A percentile compares a stretch with the other conserved stretches of the same genome.
Conservation (phyloP, 2,888 invertebrate genomes). For the Tetropium fuscum region DNA sequence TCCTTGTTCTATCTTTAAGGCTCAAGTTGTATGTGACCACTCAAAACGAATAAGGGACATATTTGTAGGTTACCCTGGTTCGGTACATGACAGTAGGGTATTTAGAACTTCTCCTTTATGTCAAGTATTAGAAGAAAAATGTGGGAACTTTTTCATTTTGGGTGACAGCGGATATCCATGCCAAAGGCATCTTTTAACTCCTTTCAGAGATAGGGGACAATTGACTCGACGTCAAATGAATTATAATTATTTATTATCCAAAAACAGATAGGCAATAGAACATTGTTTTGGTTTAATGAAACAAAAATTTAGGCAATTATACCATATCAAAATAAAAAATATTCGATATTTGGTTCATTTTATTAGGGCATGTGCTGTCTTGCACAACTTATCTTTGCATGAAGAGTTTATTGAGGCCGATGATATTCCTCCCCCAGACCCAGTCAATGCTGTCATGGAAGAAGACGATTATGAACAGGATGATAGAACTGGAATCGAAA, state of each 20-base stretch:
- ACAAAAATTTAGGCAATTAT: conserved; percentile 26
- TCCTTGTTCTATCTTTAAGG: too few relatives aligned
- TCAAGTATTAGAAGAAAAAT: conserved; percentile 12
- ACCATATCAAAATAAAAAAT: conserved; percentile 24
- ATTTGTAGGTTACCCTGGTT: conserved; percentile 16
- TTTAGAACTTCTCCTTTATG: conserved; percentile 7
- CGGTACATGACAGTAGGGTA: conserved; percentile 13
- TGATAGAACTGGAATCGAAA: too few relatives aligned
- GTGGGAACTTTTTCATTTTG: conserved; percentile 4
- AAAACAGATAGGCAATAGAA: conserved; percentile 24
- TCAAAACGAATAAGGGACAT: conserved; percentile 4
- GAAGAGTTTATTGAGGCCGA: conserved; percentile 25
- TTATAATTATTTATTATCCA: conserved; percentile 19
- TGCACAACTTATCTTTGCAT: conserved; percentile 21
- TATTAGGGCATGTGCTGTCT: conserved; percentile 28
- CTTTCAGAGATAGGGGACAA: conserved; percentile 15
- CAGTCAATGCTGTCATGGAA: too few relatives aligned
- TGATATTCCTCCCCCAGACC: too few relatives aligned
- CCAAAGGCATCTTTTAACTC: conserved; percentile 4
- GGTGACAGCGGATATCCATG: conserved; percentile 23
- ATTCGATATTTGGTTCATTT: conserved; percentile 24
- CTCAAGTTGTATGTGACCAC: too few relatives aligned
- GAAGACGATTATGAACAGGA: too few relatives aligned
- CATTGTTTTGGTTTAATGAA: conserved; percentile 27
- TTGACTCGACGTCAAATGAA: conserved; percentile 9